These are phyloP conservation scores for Neosilurus mollespiculum DNA, from an alignment of 2,797 vertebrate species.

Conservation along the genomic window DNA sequence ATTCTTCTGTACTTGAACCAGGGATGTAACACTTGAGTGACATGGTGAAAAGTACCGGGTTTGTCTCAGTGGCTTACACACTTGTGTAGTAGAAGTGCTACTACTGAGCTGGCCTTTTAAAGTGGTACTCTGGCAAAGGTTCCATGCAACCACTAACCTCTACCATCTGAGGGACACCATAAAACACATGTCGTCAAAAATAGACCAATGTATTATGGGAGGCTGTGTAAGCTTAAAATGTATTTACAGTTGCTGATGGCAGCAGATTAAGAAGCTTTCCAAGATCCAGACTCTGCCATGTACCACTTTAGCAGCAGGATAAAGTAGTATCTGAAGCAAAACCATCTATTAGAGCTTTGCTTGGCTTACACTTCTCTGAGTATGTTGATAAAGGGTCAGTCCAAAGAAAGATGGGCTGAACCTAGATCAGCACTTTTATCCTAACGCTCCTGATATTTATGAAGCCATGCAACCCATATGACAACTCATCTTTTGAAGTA, in stretches of 20 bases:
- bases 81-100: neutral
- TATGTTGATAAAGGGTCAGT: slow-evolving; percentile 10
- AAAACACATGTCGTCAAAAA: slow-evolving; percentile 45
- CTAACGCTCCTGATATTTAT: neutral
- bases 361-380: neutral
- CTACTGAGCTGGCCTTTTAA: slow-evolving; percentile 44
- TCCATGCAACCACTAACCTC: slow-evolving; percentile 35
- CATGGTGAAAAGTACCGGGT: neutral
- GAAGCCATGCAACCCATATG: neutral
- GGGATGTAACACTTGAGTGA: neutral
- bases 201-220: slow-evolving; percentile 38
- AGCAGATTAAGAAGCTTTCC: slow-evolving; percentile 32
- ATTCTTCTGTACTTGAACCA: neutral
- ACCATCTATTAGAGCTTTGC: slow-evolving; percentile 13
- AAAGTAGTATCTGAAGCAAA: slow-evolving; percentile 14
- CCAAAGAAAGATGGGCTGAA: neutral
- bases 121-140: slow-evolving; percentile 36
- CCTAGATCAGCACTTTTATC: slow-evolving; percentile 11
- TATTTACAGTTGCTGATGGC: slow-evolving; percentile 40
- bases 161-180: slow-evolving; percentile 32
- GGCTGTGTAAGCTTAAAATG: slow-evolving; percentile 29
- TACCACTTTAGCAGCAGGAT: slow-evolving; percentile 27
- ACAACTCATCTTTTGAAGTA: neutral
- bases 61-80: slow-evolving; percentile 36
- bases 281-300: slow-evolving; percentile 5